Percentiles rank a stretch among this genome's conserved stretches.
These are phyloP conservation scores for Daboia siamensis DNA, from an alignment of 2,113 vertebrate genomes.

Conservation along the genomic window DNA sequence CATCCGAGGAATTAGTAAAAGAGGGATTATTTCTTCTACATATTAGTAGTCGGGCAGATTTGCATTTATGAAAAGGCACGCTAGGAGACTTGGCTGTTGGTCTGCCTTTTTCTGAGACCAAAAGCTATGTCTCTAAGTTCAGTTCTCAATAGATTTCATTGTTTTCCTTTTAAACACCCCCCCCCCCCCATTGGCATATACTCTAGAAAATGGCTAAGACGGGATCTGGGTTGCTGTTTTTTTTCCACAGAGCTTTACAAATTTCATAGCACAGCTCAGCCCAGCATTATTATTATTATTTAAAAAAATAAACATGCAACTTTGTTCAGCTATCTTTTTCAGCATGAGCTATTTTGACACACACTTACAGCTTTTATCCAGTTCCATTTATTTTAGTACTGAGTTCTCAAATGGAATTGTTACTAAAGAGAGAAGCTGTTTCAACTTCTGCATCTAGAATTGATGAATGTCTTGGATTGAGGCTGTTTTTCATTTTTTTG, in stretches of 20 bases:
- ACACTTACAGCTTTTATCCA: neutral
- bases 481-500: neutral
- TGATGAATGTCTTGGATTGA: neutral
- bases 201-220: neutral
- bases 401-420: neutral
- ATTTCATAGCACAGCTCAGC: neutral
- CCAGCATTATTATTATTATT: neutral
- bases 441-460: neutral
- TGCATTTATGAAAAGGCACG: conserved; percentile 13
- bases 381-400: neutral
- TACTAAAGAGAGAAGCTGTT: no score
- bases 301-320: neutral
- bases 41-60: conserved; percentile 14
- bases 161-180: neutral
- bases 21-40: neutral
- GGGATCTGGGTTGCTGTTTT: neutral
- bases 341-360: neutral
- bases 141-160: neutral
- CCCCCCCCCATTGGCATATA: neutral
- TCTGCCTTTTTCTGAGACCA: conserved; percentile 4
- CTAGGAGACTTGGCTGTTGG: neutral
- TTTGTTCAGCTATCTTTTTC: neutral
- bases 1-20: conserved; percentile 4
- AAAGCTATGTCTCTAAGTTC: neutral
- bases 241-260: neutral